Conservation (phyloP, 2,888 invertebrate species). For the Oligia fasciuncula region DNA sequence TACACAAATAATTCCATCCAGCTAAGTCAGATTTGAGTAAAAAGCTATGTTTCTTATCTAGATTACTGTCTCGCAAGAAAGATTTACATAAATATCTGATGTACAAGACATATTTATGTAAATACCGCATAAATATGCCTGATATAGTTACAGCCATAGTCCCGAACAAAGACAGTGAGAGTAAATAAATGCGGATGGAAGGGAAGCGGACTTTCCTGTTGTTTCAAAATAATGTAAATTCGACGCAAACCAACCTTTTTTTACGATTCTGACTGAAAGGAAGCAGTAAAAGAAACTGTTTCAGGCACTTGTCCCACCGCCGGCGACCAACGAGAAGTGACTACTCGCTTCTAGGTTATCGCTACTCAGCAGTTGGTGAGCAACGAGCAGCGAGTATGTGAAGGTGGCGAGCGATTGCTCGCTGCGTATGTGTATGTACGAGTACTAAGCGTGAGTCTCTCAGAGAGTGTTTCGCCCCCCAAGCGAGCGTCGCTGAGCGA, state of each 20-base stretch:
- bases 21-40: conserved; percentile 34
- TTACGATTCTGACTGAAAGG: not conserved
- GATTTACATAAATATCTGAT: conserved; percentile 62
- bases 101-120: conserved; percentile 53
- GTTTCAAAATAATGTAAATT: conserved; percentile 36
- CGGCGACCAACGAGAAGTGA: not conserved
- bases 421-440: not conserved
- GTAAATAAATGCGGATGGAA: conserved; percentile 38
- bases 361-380: not conserved
- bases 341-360: not conserved
- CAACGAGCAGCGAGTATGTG: not conserved
- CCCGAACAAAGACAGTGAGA: conserved; percentile 14
- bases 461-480: not conserved
- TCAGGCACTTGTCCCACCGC: not conserved
- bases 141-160: conserved; percentile 8
- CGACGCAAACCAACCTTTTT: not conserved
- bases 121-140: conserved; percentile 49
- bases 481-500: not conserved
- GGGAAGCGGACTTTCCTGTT: conserved; percentile 20
- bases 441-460: not conserved
- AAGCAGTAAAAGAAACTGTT: not conserved
- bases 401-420: not conserved
- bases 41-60: conserved; percentile 48
- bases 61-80: conserved; percentile 51
- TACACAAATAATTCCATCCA: conserved; percentile 40